A percentile compares a stretch with the other conserved stretches of the same genome.
These are phyloP conservation scores for Caenorhabditis drosophilae DNA, from an alignment of 2,888 invertebrate species.

Conservation along the genomic window DNA sequence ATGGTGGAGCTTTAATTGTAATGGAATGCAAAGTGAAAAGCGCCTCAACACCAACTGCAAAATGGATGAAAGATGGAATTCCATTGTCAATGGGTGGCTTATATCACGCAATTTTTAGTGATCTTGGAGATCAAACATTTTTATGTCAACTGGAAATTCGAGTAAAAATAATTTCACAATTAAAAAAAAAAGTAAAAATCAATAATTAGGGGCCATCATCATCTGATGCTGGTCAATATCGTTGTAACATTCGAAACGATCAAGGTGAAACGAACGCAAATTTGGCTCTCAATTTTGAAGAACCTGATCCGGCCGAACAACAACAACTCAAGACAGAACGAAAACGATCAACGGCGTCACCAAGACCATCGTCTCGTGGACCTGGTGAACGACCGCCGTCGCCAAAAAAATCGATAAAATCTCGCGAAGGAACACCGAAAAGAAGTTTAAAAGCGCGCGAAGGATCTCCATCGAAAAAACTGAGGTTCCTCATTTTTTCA, in stretches of 20 bases:
- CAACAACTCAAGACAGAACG: slow-evolving; percentile 8
- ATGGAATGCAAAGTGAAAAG: slow-evolving; percentile 91
- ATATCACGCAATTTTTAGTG: slow-evolving; percentile 64
- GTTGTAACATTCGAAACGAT: slow-evolving; percentile 94
- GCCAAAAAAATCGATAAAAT: slow-evolving; percentile 47
- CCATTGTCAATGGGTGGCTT: slow-evolving; percentile 63
- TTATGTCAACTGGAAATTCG: slow-evolving; percentile 69
- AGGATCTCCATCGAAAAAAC: slow-evolving; percentile 65
- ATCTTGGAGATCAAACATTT: slow-evolving; percentile 68
- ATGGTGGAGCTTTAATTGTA: slow-evolving; percentile 86
- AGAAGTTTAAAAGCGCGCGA: slow-evolving; percentile 58
- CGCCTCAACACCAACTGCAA: slow-evolving; percentile 82
- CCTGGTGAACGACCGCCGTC: slow-evolving; percentile 49
- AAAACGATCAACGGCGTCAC: slow-evolving; percentile 40
- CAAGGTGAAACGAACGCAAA: slow-evolving; percentile 96
- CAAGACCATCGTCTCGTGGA: slow-evolving; percentile 52
- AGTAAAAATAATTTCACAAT: too few relatives aligned
- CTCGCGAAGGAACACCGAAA: slow-evolving; percentile 51
- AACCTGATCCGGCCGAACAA: slow-evolving; percentile 59
- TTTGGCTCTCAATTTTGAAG: slow-evolving; percentile 91
- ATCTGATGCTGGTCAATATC: slow-evolving; percentile 95
- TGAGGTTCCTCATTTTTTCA: slow-evolving; percentile 36
- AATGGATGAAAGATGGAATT: slow-evolving; percentile 66
- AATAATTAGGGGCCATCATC: slow-evolving; percentile 83
- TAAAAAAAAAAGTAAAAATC: too few relatives aligned